These are phyloP conservation scores for Cremastinae sp. DNA, from an alignment of 2,888 invertebrate species.

Conservation along the genomic window DNA sequence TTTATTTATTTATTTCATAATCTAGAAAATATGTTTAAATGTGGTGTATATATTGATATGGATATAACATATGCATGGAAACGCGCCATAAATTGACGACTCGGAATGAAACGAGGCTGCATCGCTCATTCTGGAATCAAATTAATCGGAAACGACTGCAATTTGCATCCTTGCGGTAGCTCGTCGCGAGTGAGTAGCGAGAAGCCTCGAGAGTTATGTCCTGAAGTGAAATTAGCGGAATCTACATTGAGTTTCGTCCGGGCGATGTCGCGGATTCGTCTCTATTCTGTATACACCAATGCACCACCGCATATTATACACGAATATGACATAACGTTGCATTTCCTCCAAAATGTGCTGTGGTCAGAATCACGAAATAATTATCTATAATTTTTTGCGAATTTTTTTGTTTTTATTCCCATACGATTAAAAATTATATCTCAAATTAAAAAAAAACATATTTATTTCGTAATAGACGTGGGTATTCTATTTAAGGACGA, in stretches of 20 bases:
- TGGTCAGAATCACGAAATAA: no score
- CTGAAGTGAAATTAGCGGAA: conserved; percentile 63
- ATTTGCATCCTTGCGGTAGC: conserved; percentile 59
- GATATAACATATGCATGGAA: not conserved
- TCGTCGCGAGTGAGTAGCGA: conserved; percentile 13
- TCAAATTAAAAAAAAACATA: no score
- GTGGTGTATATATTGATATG: no score
- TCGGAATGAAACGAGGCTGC: conserved; percentile 4
- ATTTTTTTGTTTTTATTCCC: no score
- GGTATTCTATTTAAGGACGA: no score
- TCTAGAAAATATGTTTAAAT: no score
- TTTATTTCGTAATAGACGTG: no score
- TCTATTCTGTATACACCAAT: conserved; percentile 35
- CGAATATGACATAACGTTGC: no score
- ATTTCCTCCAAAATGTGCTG: no score
- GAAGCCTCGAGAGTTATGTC: conserved; percentile 32
- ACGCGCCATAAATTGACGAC: conserved; percentile 33
- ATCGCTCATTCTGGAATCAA: conserved; percentile 39
- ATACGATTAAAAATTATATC: no score
- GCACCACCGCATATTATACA: conserved; percentile 25
- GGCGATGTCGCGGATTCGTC: conserved; percentile 50
- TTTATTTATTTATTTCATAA: no score
- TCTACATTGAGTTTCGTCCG: conserved; percentile 57
- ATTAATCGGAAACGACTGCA: conserved; percentile 64
- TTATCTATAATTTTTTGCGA: no score